Percentiles rank a stretch among this genome's conserved stretches.
phyloP scores from a whole-genome alignment of 2,888 invertebrate genomes.

The Hydropsyche betteni region DNA sequence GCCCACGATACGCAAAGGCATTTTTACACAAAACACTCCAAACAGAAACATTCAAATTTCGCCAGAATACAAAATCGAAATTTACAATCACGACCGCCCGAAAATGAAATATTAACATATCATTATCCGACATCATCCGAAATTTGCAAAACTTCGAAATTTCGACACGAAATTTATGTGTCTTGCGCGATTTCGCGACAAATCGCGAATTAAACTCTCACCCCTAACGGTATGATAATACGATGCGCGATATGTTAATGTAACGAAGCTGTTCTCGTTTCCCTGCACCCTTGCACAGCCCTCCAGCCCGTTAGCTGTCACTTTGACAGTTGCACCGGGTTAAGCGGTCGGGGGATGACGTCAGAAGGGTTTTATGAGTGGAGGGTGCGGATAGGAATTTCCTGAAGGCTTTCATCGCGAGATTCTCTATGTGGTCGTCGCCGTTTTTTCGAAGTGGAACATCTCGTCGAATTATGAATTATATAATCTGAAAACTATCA shows the following conservation, averaged over 20 bases:
- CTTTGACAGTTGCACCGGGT: constrained; percentile 21
- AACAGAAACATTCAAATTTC: background rate
- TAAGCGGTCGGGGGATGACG: constrained; percentile 3
- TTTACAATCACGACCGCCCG: too few relatives aligned
- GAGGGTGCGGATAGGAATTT: background rate
- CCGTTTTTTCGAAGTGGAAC: background rate
- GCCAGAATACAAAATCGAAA: too few relatives aligned
- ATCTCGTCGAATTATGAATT: too few relatives aligned
- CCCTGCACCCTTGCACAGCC: background rate
- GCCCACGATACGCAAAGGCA: background rate
- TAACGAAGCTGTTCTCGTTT: background rate
- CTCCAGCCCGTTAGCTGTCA: constrained; percentile 3
- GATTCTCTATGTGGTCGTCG: background rate
- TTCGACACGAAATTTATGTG: too few relatives aligned
- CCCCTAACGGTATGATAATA: too few relatives aligned
- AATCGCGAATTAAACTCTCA: too few relatives aligned
- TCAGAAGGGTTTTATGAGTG: constrained; percentile 3
- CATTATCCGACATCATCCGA: too few relatives aligned
- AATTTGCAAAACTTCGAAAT: too few relatives aligned
- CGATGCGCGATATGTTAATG: too few relatives aligned
- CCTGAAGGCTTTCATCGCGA: background rate
- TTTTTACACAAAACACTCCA: background rate
- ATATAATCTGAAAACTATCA: too few relatives aligned
- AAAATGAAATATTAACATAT: too few relatives aligned
- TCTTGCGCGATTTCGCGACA: too few relatives aligned